Percentiles rank a stretch among this genome's conserved stretches.
phyloP scores from a whole-genome alignment of 64 coral and sea anemone species.

The Stichodactyla mertensii region DNA sequence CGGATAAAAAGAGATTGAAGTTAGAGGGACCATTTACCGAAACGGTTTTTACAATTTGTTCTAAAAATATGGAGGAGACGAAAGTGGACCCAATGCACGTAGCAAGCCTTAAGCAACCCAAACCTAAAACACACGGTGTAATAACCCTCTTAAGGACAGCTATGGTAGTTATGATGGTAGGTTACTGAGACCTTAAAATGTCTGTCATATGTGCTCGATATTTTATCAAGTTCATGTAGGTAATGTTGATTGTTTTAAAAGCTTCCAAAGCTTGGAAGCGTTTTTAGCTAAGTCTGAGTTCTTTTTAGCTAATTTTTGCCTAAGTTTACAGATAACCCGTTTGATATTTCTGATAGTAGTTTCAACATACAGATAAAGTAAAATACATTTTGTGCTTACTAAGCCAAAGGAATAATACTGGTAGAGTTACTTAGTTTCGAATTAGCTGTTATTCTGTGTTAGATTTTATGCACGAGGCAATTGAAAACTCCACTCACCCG shows the following conservation, averaged over 20 bases:
- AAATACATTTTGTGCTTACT: too few relatives aligned
- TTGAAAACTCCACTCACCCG: too few relatives aligned
- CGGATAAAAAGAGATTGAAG: not conserved
- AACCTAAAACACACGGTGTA: not conserved
- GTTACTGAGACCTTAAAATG: not conserved
- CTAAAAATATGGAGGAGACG: not conserved
- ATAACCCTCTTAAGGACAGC: conserved; percentile 1
- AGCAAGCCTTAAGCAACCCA: not conserved
- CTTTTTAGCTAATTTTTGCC: too few relatives aligned
- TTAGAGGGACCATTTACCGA: not conserved
- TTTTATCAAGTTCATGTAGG: not conserved
- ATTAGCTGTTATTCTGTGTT: too few relatives aligned
- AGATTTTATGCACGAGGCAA: too few relatives aligned
- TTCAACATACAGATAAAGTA: too few relatives aligned
- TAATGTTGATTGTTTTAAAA: not conserved
- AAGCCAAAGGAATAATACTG: too few relatives aligned
- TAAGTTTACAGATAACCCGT: too few relatives aligned
- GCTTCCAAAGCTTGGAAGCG: not conserved
- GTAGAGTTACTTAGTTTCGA: too few relatives aligned
- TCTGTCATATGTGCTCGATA: not conserved
- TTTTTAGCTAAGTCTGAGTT: too few relatives aligned
- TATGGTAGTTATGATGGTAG: not conserved
- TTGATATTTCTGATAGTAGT: too few relatives aligned
- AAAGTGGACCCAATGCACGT: not conserved
- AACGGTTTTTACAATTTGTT: not conserved